Evolutionary conservation across 1,140 invertebrate genomes (phyloP).

Genomic region (Aplysia californica): DNA sequence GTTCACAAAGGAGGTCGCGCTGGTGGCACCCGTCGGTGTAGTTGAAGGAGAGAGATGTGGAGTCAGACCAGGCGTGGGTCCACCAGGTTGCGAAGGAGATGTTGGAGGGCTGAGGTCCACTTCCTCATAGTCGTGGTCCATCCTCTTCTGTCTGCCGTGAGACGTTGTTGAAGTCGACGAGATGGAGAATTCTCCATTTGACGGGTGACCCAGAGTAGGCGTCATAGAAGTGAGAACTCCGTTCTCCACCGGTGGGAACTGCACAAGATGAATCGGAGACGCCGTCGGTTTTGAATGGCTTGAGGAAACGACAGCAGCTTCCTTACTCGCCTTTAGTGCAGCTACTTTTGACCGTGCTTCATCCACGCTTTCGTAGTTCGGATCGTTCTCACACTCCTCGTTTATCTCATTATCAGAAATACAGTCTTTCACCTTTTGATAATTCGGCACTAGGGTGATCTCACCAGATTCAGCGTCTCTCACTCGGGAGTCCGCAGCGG

Average conservation of each 20-base stretch:
- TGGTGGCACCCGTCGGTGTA: not conserved
- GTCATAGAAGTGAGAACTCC: not conserved
- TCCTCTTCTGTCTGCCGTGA: not conserved
- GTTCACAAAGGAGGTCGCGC: not conserved
- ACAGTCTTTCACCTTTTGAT: constrained; percentile 45
- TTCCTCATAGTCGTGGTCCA: constrained; percentile 26
- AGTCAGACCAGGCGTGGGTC: not conserved
- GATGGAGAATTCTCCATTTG: not conserved
- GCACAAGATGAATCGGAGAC: not conserved
- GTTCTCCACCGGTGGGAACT: not conserved
- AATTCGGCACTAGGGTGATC: constrained; percentile 46
- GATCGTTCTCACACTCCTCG: constrained; percentile 45
- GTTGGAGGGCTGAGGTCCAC: constrained; percentile 16
- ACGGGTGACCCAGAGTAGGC: no score
- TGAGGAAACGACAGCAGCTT: not conserved
- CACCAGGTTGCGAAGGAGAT: not conserved
- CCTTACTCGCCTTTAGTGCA: not conserved
- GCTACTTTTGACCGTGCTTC: constrained; percentile 43
- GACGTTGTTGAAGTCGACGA: not conserved
- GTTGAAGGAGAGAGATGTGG: not conserved
- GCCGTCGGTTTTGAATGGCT: not conserved
- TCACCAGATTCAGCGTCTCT: constrained; percentile 14
- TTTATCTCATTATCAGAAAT: constrained; percentile 25
- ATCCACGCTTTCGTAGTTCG: constrained; percentile 56
- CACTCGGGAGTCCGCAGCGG: not conserved